Evolutionary conservation across 2,888 invertebrate species (phyloP), one percentile per base, ranked within the genome.

Genomic region (Callosobruchus maculatus): DNA sequence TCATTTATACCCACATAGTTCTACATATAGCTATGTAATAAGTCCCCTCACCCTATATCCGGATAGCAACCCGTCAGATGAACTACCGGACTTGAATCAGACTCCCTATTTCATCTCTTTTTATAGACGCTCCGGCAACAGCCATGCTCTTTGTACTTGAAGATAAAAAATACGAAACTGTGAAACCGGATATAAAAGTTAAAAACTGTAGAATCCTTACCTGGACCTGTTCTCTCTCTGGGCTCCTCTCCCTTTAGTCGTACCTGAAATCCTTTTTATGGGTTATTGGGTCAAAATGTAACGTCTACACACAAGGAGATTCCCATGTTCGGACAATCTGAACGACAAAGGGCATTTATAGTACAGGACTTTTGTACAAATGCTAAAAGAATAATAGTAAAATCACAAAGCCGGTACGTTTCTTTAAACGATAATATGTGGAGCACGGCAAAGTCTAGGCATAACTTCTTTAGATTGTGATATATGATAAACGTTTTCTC

Each of bases 281-380:
- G 82, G 81, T 82, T 83, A 82, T 82, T 81, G 82, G 82, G 82
- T 81, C 81, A 83, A 83, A 83, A 81, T 71, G 74, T 75, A 49
- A 49, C 49, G 49, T 49, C 49, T 49, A 49, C 49, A 49, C 49
- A 49, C 49, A 49, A 75, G 74, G 75, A 76, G 74, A 75, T 74
- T 77, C 74, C 77, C 74, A 76, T 75, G 75, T 76, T 78, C 74
- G 73, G 76, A 70, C 76, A 74, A 73, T 74, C 73, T 71, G 70
- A 74, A 72, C 74, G 49, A 18, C 49, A 49, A 49, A 49, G 13
- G 49, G 13, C 18, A 18, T 7, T 49, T 49, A 49, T 49, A 49
- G 49, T 49, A 1, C 49, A 49, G 49, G 49, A 49, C 49, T 13
- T 18, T 7, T 49, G 13, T 18, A 18, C 26, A 26, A 26, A 26